A percentile compares a stretch with the other conserved stretches of the same genome.
Evolutionary conservation across 2,888 invertebrate species (phyloP).

Genomic region (Entomobrya multifasciata): DNA sequence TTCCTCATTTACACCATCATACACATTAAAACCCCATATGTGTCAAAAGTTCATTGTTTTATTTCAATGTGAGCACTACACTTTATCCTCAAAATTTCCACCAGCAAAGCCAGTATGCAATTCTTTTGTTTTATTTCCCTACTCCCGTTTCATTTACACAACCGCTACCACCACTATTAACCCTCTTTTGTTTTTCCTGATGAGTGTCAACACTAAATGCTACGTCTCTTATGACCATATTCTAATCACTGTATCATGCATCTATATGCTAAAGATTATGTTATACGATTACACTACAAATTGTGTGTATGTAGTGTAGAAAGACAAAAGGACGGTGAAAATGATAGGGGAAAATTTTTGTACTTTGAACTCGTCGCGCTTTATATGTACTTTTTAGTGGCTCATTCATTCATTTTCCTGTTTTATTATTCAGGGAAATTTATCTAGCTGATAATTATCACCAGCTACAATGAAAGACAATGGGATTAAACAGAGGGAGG

Average conservation of each 20-base stretch:
- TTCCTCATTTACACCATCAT: slow-evolving; percentile 41
- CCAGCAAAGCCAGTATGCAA: background rate
- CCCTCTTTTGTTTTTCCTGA: background rate
- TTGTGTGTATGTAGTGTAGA: too few relatives aligned
- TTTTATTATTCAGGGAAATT: slow-evolving; percentile 24
- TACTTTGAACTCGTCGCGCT: slow-evolving; percentile 7
- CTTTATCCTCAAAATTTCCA: too few relatives aligned
- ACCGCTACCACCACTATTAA: background rate
- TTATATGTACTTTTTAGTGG: slow-evolving; percentile 23
- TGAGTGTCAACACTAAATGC: slow-evolving; percentile 4
- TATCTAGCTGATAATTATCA: slow-evolving; percentile 53
- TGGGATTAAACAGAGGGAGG: background rate
- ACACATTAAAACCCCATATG: slow-evolving; percentile 55
- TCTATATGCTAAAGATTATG: too few relatives aligned
- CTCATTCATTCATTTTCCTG: slow-evolving; percentile 37
- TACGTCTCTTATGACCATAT: background rate
- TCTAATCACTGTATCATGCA: background rate
- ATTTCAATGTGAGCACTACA: slow-evolving; percentile 18
- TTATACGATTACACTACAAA: slow-evolving; percentile 19
- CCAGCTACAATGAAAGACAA: slow-evolving; percentile 39
- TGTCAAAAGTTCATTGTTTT: slow-evolving; percentile 43
- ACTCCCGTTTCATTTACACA: slow-evolving; percentile 27
- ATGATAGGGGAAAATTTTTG: slow-evolving; percentile 2
- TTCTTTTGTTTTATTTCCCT: slow-evolving; percentile 60
- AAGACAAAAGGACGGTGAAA: background rate